A percentile compares a stretch with the other conserved stretches of the same genome.
phyloP scores from a whole-genome alignment of 2,113 vertebrate genomes.

The Lophius piscatorius region DNA sequence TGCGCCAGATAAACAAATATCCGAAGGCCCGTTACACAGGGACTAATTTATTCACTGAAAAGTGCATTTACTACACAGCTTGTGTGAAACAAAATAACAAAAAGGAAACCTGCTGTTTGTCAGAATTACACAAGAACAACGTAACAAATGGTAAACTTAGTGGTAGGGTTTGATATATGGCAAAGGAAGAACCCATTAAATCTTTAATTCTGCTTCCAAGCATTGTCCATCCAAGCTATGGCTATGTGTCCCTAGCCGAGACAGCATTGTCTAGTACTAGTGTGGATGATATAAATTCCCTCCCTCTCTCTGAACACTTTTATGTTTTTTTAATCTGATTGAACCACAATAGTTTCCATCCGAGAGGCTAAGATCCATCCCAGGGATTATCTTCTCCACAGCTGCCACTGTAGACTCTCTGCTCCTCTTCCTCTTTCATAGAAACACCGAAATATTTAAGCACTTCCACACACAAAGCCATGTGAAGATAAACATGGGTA shows the following conservation, averaged over 20 bases:
- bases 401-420: constrained; percentile 58
- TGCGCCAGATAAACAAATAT: too few relatives aligned
- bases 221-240: constrained; percentile 44
- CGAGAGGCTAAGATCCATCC: constrained; percentile 51
- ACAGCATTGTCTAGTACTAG: constrained; percentile 76
- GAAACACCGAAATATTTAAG: constrained; percentile 34
- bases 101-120: too few relatives aligned
- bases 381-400: constrained; percentile 75
- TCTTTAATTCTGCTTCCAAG: too few relatives aligned
- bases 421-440: neutral
- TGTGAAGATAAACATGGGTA: constrained; percentile 16
- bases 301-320: constrained; percentile 29
- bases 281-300: constrained; percentile 35
- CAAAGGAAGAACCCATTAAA: too few relatives aligned
- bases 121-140: too few relatives aligned
- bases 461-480: constrained; percentile 16
- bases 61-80: too few relatives aligned
- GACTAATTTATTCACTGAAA: too few relatives aligned
- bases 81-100: too few relatives aligned
- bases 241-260: constrained; percentile 21
- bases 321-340: constrained; percentile 69
- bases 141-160: too few relatives aligned
- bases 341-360: constrained; percentile 69
- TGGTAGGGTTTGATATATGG: too few relatives aligned
- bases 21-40: too few relatives aligned